A percentile compares a stretch with the other conserved stretches of the same genome.
Evolutionary conservation across 2,113 vertebrate species (phyloP).

Genomic region (Gadus chalcogrammus): DNA sequence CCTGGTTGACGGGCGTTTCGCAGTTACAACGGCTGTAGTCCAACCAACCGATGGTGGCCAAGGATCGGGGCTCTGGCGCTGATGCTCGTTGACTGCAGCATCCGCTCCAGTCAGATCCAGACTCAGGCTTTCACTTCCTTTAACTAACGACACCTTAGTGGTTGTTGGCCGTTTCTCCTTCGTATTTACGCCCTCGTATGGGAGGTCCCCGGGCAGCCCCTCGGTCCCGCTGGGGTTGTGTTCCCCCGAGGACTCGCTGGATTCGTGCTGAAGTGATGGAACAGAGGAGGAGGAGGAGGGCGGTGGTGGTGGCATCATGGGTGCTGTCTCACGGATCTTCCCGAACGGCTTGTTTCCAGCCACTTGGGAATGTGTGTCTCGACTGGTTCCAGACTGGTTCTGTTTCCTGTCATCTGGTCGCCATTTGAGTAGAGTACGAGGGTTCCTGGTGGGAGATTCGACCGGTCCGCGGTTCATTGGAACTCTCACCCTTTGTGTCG

Average conservation of each 20-base stretch:
- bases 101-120: slow-evolving; percentile 23
- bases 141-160: slow-evolving; percentile 9
- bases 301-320: background rate
- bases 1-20: slow-evolving; percentile 21
- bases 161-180: slow-evolving; percentile 20
- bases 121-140: slow-evolving; percentile 36
- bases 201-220: background rate
- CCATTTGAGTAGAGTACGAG: background rate
- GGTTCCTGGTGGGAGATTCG: background rate
- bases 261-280: slow-evolving; percentile 13
- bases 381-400: background rate
- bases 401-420: slow-evolving; percentile 16
- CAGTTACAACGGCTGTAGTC: slow-evolving; percentile 7
- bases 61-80: too few relatives aligned
- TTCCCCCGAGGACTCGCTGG: background rate
- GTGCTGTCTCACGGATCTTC: slow-evolving; percentile 4
- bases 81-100: too few relatives aligned
- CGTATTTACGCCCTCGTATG: slow-evolving; percentile 13
- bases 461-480: slow-evolving; percentile 8
- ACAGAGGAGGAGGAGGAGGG: slow-evolving; percentile 24
- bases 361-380: slow-evolving; percentile 8
- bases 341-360: slow-evolving; percentile 6
- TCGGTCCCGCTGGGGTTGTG: slow-evolving; percentile 24
- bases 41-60: too few relatives aligned
- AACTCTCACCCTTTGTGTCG: slow-evolving; percentile 11